These are phyloP conservation scores for Drosophila miranda DNA, from an alignment of 1,140 invertebrate species.

Conservation along the genomic window DNA sequence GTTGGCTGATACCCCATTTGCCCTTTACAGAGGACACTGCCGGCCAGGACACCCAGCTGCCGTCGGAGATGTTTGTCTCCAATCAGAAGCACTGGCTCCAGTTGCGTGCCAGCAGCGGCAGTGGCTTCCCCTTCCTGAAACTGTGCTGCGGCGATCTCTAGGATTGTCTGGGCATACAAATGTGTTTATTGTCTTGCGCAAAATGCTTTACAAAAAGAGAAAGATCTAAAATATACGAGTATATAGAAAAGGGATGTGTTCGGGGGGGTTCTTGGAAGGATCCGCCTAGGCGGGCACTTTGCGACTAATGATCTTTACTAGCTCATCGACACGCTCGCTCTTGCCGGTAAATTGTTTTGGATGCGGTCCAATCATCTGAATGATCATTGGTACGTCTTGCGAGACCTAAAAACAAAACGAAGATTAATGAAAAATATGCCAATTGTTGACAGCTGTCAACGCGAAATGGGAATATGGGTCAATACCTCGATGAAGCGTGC, in stretches of 20 bases:
- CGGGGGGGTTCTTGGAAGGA: slow-evolving; percentile 12
- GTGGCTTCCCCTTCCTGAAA: slow-evolving; percentile 67
- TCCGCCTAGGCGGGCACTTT: slow-evolving; percentile 83
- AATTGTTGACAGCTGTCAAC: slow-evolving; percentile 61
- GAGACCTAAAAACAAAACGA: slow-evolving; percentile 64
- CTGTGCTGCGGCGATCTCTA: slow-evolving; percentile 68
- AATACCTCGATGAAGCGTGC: slow-evolving; percentile 89
- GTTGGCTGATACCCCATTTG: neutral
- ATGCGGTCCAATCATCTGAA: slow-evolving; percentile 96
- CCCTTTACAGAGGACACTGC: slow-evolving; percentile 55
- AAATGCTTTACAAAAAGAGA: slow-evolving; percentile 73
- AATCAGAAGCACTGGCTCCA: slow-evolving; percentile 94
- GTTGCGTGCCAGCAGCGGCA: slow-evolving; percentile 84
- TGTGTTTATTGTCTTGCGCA: slow-evolving; percentile 74
- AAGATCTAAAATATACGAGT: slow-evolving; percentile 56
- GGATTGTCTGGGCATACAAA: slow-evolving; percentile 62
- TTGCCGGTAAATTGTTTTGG: slow-evolving; percentile 91
- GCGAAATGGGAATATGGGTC: slow-evolving; percentile 58
- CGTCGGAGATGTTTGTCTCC: slow-evolving; percentile 94
- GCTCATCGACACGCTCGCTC: slow-evolving; percentile 90
- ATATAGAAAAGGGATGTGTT: slow-evolving; percentile 32
- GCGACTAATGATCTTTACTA: slow-evolving; percentile 89
- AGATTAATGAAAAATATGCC: slow-evolving; percentile 25
- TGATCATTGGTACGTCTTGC: slow-evolving; percentile 92
- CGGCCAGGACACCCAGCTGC: slow-evolving; percentile 85